Evolutionary conservation across 2,888 invertebrate genomes (phyloP), one percentile per base, ranked within the genome.

Genomic region (Dioctria linearis): DNA sequence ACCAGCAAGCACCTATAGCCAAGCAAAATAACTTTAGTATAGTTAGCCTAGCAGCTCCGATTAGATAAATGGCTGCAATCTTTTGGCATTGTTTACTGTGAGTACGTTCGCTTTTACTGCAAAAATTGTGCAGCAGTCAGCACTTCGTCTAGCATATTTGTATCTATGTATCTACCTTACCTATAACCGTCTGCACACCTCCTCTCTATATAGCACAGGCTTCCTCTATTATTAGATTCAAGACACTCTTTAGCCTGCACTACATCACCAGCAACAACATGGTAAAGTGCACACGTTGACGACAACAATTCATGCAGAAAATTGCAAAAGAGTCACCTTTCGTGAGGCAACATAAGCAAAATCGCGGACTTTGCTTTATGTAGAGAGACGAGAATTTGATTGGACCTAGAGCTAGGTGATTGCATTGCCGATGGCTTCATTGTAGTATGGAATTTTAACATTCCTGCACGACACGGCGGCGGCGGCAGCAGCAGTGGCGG

Each of bases 291-390:
- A 40, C 51, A 8, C 9, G 9, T 46, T 61, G 75, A 59, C 39
- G 75, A 75, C 75, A 61, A 11, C 59, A 25, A 61, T 46, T 57
- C 59, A 59, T 25, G 75, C 25, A 63, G 46, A 63, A 63, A 76
- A 76, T 76, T 76, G 66, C 9, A 43, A 66, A 66, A 66, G 42
- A 66, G 66, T 66, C 66, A 66, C 66, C 66, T 25, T 25, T 66
- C 46, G 66, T 66, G 66, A 66, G 66, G 42, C 43, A 42, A 43
- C 13, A 42, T 37, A 65, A n/a, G 8, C 46, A 42, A 43, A 66
- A n/a, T 61, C 6, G 13, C 5, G 66, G 5, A 42, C 42, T 9
- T 13, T n/a, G 6, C 54, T 25, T 25, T 25, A 25, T 25, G 25
- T 25, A 25, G 25, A 25, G 11, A 54, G 54, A 54, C 54, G 37